Conservation (phyloP, 2,888 invertebrate species). For the Achlya flavicornis region DNA sequence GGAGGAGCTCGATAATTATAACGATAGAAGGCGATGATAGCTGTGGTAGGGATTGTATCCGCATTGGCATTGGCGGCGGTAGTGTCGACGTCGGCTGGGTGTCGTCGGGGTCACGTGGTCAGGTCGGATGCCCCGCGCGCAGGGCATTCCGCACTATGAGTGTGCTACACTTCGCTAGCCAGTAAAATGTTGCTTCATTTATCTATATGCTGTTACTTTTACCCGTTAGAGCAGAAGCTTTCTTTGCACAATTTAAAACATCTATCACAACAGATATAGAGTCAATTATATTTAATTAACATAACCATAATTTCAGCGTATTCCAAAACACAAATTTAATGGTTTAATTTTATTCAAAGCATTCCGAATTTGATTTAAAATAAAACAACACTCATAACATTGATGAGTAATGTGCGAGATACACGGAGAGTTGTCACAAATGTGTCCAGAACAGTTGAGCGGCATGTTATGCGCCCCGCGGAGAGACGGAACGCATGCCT, state of each 20-base stretch:
- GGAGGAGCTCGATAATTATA: too few relatives aligned
- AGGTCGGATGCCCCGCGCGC: too few relatives aligned
- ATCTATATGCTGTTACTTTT: neutral
- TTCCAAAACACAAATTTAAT: neutral
- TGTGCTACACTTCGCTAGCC: neutral
- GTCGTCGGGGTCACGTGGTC: too few relatives aligned
- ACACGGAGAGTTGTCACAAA: neutral
- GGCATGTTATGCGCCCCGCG: conserved; percentile 12
- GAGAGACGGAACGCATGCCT: conserved; percentile 3
- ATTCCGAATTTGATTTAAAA: neutral
- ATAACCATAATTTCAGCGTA: neutral
- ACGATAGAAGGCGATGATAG: too few relatives aligned
- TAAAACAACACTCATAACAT: conserved; percentile 3
- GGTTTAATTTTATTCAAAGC: conserved; percentile 4
- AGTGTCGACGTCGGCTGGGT: too few relatives aligned
- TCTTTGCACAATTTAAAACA: too few relatives aligned
- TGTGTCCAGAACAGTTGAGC: neutral
- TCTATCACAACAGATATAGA: neutral
- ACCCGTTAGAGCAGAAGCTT: too few relatives aligned
- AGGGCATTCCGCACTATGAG: too few relatives aligned
- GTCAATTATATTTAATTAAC: neutral
- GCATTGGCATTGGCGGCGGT: too few relatives aligned
- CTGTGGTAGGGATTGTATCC: too few relatives aligned
- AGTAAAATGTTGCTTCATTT: neutral
- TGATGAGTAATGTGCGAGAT: neutral